These are phyloP conservation scores for Bhutanitis thaidina DNA, from an alignment of 2,888 invertebrate species.

Conservation along the genomic window DNA sequence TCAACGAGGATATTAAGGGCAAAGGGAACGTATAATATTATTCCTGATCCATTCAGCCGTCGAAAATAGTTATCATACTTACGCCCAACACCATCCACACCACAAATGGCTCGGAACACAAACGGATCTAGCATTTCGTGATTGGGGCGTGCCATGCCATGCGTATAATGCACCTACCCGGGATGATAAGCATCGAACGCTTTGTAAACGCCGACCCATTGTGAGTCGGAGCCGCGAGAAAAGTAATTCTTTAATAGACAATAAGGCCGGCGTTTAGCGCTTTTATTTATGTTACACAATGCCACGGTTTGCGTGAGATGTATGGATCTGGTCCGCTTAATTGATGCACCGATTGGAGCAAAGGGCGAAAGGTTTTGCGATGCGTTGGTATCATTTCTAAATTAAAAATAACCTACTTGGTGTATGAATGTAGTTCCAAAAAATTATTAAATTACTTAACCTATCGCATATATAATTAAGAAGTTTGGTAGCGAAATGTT, in stretches of 20 bases:
- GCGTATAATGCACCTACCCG: constrained; percentile 66
- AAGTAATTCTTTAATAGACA: constrained; percentile 77
- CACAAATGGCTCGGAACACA: constrained; percentile 46
- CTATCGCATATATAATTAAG: no score
- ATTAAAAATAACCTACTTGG: no score
- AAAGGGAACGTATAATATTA: constrained; percentile 4
- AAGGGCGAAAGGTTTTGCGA: background rate
- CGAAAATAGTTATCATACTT: constrained; percentile 3
- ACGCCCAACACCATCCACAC: constrained; percentile 25
- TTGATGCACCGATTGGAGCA: constrained; percentile 13
- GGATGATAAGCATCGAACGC: constrained; percentile 61
- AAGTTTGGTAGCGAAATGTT: no score
- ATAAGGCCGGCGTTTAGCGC: constrained; percentile 68
- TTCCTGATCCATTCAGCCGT: constrained; percentile 13
- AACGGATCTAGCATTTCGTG: constrained; percentile 73
- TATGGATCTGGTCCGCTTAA: constrained; percentile 39
- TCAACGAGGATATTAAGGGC: background rate
- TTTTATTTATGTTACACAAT: constrained; percentile 74
- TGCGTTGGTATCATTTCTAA: no score
- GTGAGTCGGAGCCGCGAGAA: constrained; percentile 56
- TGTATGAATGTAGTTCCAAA: no score
- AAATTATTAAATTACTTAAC: no score
- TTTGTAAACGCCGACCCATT: constrained; percentile 72
- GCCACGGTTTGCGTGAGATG: constrained; percentile 57
- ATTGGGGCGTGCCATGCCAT: constrained; percentile 62